These are phyloP conservation scores for Temnopleurus reevesii DNA, from an alignment of 53 echinoderm and acorn worm genomes.

Conservation along the genomic window DNA sequence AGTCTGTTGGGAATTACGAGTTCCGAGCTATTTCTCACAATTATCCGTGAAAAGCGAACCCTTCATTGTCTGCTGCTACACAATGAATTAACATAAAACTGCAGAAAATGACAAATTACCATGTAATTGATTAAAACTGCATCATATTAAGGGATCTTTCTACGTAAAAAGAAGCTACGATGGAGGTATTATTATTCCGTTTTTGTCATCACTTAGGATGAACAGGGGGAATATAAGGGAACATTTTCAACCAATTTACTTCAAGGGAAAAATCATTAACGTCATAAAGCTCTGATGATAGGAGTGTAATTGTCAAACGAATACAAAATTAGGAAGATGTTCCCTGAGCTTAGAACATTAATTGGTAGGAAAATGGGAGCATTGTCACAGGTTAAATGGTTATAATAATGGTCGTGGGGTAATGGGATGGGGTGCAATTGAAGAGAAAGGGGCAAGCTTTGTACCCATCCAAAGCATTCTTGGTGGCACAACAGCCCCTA, in stretches of 20 bases:
- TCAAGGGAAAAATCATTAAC: constrained; percentile 15
- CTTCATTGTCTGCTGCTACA: neutral
- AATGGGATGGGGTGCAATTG: neutral
- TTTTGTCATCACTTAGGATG: neutral
- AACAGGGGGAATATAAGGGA: neutral
- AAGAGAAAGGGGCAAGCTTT: neutral
- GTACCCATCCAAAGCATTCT: neutral
- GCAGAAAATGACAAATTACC: neutral
- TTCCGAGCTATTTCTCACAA: neutral
- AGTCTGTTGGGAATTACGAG: neutral
- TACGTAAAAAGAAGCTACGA: neutral
- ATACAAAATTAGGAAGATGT: neutral
- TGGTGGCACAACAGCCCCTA: neutral
- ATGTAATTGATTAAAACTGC: neutral
- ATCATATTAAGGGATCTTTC: neutral
- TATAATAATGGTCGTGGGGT: neutral
- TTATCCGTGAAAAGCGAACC: neutral
- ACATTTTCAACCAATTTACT: constrained; percentile 6
- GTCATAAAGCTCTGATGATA: neutral
- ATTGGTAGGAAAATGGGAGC: neutral
- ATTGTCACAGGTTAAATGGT: neutral
- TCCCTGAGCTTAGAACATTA: neutral
- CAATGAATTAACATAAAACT: neutral
- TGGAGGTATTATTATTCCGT: neutral
- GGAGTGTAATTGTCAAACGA: neutral